Evolutionary conservation across 2,113 vertebrate genomes (phyloP).

Genomic region (Lonchura striata): DNA sequence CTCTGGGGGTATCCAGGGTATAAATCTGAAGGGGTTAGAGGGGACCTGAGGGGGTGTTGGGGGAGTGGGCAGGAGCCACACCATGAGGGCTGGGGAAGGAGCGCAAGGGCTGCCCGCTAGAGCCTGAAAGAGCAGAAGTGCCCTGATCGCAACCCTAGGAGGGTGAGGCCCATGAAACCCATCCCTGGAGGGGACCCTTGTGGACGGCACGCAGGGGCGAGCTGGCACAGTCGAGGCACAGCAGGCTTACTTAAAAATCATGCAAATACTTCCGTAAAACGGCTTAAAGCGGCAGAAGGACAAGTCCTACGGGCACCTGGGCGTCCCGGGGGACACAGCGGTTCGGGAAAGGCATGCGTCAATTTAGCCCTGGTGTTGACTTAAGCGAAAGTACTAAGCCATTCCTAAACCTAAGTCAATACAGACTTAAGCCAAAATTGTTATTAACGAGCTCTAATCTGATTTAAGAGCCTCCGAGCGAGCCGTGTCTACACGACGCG

Average conservation of each 20-base stretch:
- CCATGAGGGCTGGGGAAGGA: neutral
- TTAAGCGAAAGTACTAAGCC: slow-evolving; percentile 59
- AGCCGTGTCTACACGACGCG: neutral
- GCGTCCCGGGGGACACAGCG: neutral
- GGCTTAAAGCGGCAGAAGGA: neutral
- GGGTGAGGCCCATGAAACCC: neutral
- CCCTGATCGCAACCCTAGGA: rapidly evolving
- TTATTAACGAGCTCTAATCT: slow-evolving; percentile 62
- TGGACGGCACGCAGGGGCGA: neutral
- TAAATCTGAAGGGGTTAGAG: neutral
- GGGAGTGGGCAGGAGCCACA: rapidly evolving
- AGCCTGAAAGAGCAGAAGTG: neutral
- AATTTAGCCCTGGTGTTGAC: slow-evolving; percentile 46
- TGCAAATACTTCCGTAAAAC: neutral
- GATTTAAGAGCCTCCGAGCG: slow-evolving; percentile 37
- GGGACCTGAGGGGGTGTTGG: neutral
- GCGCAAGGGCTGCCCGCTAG: rapidly evolving
- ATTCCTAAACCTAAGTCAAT: slow-evolving; percentile 66
- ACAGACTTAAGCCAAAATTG: slow-evolving; percentile 65
- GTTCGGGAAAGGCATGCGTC: slow-evolving; percentile 25
- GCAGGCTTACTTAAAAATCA: neutral
- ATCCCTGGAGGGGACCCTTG: neutral
- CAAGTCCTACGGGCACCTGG: neutral
- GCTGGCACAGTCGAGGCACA: neutral
- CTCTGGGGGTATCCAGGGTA: neutral